These are phyloP conservation scores for Drosophila paranaensis DNA, from an alignment of 2,888 invertebrate species.

Conservation along the genomic window DNA sequence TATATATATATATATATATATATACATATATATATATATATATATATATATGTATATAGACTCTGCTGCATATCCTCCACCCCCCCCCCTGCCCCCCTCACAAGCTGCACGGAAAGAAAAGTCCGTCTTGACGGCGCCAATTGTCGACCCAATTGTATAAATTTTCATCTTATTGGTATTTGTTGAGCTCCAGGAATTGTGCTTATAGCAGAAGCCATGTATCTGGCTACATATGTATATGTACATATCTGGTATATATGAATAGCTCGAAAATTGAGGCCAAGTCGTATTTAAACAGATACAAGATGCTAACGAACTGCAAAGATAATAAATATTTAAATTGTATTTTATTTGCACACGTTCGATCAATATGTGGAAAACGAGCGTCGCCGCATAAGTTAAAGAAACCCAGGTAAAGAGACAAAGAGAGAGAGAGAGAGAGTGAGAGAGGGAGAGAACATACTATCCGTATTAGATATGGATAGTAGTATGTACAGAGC, in stretches of 20 bases:
- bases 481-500: constrained; percentile 22
- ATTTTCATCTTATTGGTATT: constrained; percentile 40
- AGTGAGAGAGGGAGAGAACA: not conserved
- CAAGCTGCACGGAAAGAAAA: not conserved
- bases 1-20: constrained; percentile 9
- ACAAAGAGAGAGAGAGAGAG: not conserved
- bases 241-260: constrained; percentile 4
- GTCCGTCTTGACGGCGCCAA: constrained; percentile 41
- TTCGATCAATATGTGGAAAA: constrained; percentile 77
- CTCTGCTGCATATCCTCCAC: not conserved
- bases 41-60: not conserved
- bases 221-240: not conserved
- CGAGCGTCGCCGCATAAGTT: constrained; percentile 53
- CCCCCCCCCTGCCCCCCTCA: no score
- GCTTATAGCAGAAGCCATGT: constrained; percentile 3
- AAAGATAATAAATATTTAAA: constrained; percentile 82
- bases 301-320: constrained; percentile 82
- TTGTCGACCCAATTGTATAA: constrained; percentile 59
- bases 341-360: constrained; percentile 82
- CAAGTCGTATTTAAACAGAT: constrained; percentile 69
- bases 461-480: constrained; percentile 4
- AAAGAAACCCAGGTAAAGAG: constrained; percentile 34
- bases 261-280: constrained; percentile 39
- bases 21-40: constrained; percentile 12
- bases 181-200: constrained; percentile 35